phyloP scores from a whole-genome alignment of 2,797 vertebrate genomes.

The Allobates femoralis region DNA sequence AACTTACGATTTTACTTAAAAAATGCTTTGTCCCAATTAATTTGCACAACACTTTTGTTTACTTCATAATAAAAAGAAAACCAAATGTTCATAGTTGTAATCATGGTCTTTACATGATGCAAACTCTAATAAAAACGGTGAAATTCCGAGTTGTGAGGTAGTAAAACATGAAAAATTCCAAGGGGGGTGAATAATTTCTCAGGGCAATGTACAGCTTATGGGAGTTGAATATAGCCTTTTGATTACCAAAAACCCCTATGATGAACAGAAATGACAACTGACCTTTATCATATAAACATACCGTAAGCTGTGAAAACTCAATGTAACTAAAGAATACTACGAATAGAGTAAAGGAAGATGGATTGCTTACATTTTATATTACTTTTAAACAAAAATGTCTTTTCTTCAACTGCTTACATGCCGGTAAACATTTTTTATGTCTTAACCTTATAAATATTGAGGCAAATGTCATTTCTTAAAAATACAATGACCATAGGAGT shows the following conservation, averaged over 20 bases:
- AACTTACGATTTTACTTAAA: too few relatives aligned
- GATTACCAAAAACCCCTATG: not conserved
- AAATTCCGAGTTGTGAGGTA: too few relatives aligned
- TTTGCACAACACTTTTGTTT: too few relatives aligned
- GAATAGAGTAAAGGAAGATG: too few relatives aligned
- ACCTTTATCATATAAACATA: not conserved
- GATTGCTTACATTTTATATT: not conserved
- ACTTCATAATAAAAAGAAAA: too few relatives aligned
- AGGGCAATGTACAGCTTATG: too few relatives aligned
- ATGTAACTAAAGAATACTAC: not conserved
- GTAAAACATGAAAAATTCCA: too few relatives aligned
- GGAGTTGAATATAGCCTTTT: not conserved
- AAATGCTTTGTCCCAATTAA: too few relatives aligned
- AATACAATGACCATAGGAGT: constrained; percentile 27
- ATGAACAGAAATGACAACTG: not conserved
- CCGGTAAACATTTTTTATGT: not conserved
- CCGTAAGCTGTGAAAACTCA: not conserved
- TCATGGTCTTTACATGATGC: too few relatives aligned
- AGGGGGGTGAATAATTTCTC: too few relatives aligned
- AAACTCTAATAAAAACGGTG: too few relatives aligned
- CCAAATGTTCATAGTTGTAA: too few relatives aligned
- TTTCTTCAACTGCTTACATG: not conserved
- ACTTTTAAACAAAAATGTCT: not conserved
- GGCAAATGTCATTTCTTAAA: not conserved
- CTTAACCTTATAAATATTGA: not conserved